Percentiles rank a stretch among this genome's conserved stretches.
Conservation (phyloP, 2,888 invertebrate genomes). For the Lysandra bellargus region DNA sequence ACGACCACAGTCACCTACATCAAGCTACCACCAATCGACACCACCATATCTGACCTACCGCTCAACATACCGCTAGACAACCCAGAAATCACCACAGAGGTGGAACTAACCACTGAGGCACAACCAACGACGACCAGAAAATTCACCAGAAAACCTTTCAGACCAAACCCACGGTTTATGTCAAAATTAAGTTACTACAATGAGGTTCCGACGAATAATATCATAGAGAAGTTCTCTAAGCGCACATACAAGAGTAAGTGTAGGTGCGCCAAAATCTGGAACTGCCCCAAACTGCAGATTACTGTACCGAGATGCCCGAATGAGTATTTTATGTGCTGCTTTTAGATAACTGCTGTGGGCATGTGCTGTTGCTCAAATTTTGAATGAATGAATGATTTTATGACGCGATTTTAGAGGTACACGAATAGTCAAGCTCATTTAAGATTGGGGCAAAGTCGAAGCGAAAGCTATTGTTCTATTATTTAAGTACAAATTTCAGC, state of each 20-base stretch:
- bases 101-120: conserved; percentile 39
- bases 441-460: no score
- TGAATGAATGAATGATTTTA: no score
- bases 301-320: conserved; percentile 71
- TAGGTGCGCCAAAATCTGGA: conserved; percentile 72
- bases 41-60: not conserved
- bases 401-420: no score
- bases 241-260: conserved; percentile 66
- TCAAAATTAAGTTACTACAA: conserved; percentile 64
- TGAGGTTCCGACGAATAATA: conserved; percentile 51
- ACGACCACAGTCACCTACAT: conserved; percentile 57
- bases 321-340: conserved; percentile 75
- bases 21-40: conserved; percentile 50
- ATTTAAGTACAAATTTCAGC: no score
- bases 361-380: no score
- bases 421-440: no score
- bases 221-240: conserved; percentile 53
- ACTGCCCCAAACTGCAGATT: conserved; percentile 74
- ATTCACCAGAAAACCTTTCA: conserved; percentile 39
- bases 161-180: conserved; percentile 48
- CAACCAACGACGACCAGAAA: conserved; percentile 42
- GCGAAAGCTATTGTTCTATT: no score
- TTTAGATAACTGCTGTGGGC: conserved; percentile 45
- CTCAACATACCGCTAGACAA: not conserved
- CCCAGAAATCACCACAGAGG: conserved; percentile 37